Evolutionary conservation across 2,113 vertebrate genomes (phyloP), one percentile per base, ranked within the genome.

Genomic region (Sapayoa aenigma): DNA sequence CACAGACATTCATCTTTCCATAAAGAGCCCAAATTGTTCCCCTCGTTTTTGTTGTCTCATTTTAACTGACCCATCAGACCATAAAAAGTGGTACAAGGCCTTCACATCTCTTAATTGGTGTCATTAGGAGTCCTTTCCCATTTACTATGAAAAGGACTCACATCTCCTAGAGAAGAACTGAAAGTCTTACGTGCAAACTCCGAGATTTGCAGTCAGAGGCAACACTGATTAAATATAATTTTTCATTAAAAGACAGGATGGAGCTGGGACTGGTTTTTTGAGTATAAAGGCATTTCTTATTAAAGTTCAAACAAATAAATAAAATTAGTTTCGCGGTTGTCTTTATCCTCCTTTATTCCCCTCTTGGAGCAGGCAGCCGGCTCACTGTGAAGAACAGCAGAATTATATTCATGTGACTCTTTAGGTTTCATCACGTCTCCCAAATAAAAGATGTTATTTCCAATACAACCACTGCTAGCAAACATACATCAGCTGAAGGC

Each of bases 21-120:
- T 85, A 95, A 93, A 95, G 55, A 96, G 92, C 39, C 87, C 49
- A 96, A 95, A 93, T 94, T 94, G 88, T 44, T 94, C 92, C 85
- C 0, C 1, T 55, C 1, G 2, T 28, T 94, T 94, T 90, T 89
- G 93, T 93, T 96, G 88, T 94, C 83, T 93, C 76, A 41, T 94
- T 95, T 90, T 72, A 92, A 96, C 44, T 92, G 92, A 96, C 92
- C 88, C 89, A 82, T 66, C 86, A 68, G 69, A 93, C 76, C 83
- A 89, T 63, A 78, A 92, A 92, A 23, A 90, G 82, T 2, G 0
- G 63, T 76, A 83, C 59, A 17, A 79, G 79, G 68, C 56, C 69
- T 83, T 81, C 73, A 23, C 22, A 55, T 78, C 80, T 89, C 93
- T 94, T 96, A 96, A 87, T 58, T 92, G 93, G 60, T 84, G 74